Evolutionary conservation across 2,113 vertebrate species (phyloP).

Genomic region (Todiramphus chloris): DNA sequence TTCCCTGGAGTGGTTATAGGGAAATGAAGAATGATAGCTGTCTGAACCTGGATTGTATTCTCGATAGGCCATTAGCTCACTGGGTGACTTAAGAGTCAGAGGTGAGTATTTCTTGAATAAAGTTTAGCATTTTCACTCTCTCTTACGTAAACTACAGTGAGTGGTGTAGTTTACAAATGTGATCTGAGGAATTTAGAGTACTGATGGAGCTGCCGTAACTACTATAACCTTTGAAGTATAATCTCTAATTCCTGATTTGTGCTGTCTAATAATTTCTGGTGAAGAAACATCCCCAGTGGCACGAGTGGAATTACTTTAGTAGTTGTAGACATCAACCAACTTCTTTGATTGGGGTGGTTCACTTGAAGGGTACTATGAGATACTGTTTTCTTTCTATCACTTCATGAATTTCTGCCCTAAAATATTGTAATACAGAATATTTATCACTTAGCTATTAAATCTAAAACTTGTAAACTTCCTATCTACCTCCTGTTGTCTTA

Average conservation of each 20-base stretch:
- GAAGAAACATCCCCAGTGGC: background rate
- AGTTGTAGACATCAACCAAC: background rate
- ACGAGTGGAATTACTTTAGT: background rate
- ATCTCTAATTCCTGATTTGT: background rate
- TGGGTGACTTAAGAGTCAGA: background rate
- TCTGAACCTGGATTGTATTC: background rate
- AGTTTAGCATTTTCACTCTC: background rate
- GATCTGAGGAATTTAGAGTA: background rate
- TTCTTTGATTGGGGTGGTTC: background rate
- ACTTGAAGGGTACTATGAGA: background rate
- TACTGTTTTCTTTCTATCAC: fast-evolving
- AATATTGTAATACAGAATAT: background rate
- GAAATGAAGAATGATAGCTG: background rate
- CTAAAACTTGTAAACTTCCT: background rate
- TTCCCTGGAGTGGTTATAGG: background rate
- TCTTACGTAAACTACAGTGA: background rate
- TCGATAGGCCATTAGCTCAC: background rate
- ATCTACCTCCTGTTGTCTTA: background rate
- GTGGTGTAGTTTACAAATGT: background rate
- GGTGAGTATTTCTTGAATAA: background rate
- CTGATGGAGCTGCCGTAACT: background rate
- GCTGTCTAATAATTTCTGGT: background rate
- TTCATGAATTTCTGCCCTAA: background rate
- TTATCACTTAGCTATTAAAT: background rate
- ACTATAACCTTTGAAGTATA: background rate